phyloP scores from a whole-genome alignment of 2,888 invertebrate genomes.

The Aplocera efformata region DNA sequence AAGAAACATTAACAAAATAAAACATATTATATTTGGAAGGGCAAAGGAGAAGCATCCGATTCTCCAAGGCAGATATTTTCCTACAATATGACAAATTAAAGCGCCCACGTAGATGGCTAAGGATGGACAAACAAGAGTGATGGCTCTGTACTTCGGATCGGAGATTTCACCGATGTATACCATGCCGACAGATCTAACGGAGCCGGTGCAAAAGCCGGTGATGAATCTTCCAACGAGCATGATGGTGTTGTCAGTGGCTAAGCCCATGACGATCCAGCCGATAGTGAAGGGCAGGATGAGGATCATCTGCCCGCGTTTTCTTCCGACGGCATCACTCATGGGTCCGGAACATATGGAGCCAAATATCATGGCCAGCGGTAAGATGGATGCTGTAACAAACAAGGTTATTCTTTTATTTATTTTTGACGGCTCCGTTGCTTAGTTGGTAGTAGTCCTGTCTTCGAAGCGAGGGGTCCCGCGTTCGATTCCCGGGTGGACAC shows the following conservation, averaged over 20 bases:
- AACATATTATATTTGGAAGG: conserved; percentile 36
- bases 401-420: too few species aligned
- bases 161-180: conserved; percentile 52
- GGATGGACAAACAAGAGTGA: conserved; percentile 39
- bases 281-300: conserved; percentile 37
- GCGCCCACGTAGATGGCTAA: conserved; percentile 38
- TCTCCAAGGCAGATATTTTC: conserved; percentile 44
- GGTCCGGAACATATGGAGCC: conserved; percentile 46
- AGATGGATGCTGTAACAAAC: conserved; percentile 43
- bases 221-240: conserved; percentile 46
- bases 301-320: conserved; percentile 41
- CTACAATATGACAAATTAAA: conserved; percentile 40
- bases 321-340: conserved; percentile 45
- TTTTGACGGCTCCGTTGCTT: too few species aligned
- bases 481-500: too few species aligned
- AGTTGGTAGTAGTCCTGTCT: too few species aligned
- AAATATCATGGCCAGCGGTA: conserved; percentile 44
- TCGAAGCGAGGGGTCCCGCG: too few species aligned
- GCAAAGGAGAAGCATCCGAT: conserved; percentile 36
- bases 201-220: conserved; percentile 43
- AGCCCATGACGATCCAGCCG: conserved; percentile 46
- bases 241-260: conserved; percentile 33
- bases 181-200: conserved; percentile 38
- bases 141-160: conserved; percentile 46
- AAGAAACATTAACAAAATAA: conserved; percentile 35